phyloP scores from a whole-genome alignment of 2,113 vertebrate genomes.

The Dasyornis broadbenti region DNA sequence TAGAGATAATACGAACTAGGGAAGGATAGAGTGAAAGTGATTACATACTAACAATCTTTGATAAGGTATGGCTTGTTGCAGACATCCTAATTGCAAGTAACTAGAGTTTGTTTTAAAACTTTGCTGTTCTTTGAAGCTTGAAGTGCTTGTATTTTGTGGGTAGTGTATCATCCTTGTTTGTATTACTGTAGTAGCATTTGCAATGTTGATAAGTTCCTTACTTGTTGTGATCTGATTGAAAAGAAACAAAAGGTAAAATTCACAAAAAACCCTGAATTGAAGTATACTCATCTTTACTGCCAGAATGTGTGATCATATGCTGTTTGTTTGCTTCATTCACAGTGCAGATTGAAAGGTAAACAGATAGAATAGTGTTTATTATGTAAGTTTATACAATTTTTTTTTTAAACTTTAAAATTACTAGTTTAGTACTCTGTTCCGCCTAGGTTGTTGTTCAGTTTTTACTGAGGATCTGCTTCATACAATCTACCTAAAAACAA shows the following conservation, averaged over 20 bases:
- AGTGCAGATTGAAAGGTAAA: background rate
- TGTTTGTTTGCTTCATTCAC: background rate
- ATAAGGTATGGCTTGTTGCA: background rate
- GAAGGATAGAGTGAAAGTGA: background rate
- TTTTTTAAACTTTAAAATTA: background rate
- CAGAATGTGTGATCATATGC: background rate
- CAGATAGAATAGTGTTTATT: background rate
- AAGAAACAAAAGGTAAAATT: background rate
- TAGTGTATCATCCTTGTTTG: background rate
- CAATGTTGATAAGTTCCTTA: accelerated
- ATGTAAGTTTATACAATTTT: background rate
- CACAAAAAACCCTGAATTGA: accelerated
- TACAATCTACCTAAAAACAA: background rate
- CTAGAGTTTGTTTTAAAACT: background rate
- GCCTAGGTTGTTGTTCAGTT: background rate
- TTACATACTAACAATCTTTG: background rate
- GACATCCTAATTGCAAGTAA: background rate
- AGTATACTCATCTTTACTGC: background rate
- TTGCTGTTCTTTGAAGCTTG: background rate
- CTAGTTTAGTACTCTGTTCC: background rate
- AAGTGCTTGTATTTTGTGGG: background rate
- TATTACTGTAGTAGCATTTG: background rate
- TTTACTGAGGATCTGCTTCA: background rate
- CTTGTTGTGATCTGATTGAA: background rate
- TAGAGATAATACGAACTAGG: background rate